Percentiles rank a stretch among this genome's conserved stretches.
Evolutionary conservation across 2,797 vertebrate species (phyloP).

Genomic region (Remorina albescens): DNA sequence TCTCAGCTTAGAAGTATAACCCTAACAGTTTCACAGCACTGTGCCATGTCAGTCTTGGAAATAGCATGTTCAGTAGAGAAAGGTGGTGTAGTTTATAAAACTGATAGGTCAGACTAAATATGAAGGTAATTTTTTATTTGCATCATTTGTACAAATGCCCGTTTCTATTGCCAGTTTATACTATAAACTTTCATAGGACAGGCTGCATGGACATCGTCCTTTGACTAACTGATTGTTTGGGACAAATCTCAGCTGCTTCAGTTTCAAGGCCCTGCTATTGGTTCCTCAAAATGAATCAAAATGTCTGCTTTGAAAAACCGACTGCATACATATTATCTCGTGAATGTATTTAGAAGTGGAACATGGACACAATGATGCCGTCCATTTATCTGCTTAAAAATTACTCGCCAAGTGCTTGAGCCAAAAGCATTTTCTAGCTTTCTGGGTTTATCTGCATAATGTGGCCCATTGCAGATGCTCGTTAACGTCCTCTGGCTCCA

Average conservation of each 20-base stretch:
- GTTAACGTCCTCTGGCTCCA: background rate
- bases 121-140: background rate
- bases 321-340: background rate
- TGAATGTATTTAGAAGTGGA: background rate
- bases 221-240: background rate
- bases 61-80: background rate
- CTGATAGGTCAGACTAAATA: background rate
- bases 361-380: background rate
- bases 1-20: background rate
- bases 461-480: background rate
- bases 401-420: background rate
- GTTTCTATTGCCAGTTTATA: background rate
- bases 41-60: background rate
- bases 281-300: background rate
- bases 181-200: background rate
- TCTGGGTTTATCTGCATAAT: background rate
- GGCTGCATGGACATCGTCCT: background rate
- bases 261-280: background rate
- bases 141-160: background rate
- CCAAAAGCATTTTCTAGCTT: background rate
- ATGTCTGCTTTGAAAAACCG: background rate
- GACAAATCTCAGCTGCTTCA: constrained; percentile 14
- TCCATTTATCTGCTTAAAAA: background rate
- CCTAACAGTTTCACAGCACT: background rate
- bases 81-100: background rate